Percentiles rank a stretch among this genome's conserved stretches.
phyloP scores from a whole-genome alignment of 2,797 vertebrate genomes.

The Pteropus rufus region DNA sequence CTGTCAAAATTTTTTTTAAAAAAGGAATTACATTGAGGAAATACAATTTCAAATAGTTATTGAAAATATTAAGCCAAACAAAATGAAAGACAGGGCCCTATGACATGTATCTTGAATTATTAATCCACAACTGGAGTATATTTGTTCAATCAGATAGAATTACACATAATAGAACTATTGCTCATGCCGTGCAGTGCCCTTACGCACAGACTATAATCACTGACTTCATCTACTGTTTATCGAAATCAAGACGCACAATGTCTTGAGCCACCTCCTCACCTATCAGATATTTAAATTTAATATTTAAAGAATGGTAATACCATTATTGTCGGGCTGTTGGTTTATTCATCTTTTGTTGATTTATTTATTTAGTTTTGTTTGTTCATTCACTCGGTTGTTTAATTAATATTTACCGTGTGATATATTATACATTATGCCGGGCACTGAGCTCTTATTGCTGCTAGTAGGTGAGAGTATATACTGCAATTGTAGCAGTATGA shows the following conservation, averaged over 20 bases:
- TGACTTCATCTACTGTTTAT: not conserved
- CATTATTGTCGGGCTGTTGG: not conserved
- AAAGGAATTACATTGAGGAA: not conserved
- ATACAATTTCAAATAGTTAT: not conserved
- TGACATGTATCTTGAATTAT: not conserved
- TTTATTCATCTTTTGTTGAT: not conserved
- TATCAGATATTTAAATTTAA: not conserved
- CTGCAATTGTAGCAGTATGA: not conserved
- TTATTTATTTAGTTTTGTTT: not conserved
- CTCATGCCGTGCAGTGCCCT: not conserved
- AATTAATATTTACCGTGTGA: not conserved
- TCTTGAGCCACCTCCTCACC: not conserved
- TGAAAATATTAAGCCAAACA: not conserved
- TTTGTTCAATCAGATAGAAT: not conserved
- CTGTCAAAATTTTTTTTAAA: not conserved
- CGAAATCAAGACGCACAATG: not conserved
- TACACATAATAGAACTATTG: not conserved
- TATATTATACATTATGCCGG: not conserved
- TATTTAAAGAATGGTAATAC: not conserved
- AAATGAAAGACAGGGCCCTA: not conserved
- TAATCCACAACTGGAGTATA: not conserved
- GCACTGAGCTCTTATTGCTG: not conserved
- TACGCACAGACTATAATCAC: not conserved
- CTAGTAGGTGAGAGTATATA: not conserved
- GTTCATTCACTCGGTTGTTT: not conserved